phyloP scores from a whole-genome alignment of 2,113 vertebrate genomes.

The Myrmecophaga tridactyla region DNA sequence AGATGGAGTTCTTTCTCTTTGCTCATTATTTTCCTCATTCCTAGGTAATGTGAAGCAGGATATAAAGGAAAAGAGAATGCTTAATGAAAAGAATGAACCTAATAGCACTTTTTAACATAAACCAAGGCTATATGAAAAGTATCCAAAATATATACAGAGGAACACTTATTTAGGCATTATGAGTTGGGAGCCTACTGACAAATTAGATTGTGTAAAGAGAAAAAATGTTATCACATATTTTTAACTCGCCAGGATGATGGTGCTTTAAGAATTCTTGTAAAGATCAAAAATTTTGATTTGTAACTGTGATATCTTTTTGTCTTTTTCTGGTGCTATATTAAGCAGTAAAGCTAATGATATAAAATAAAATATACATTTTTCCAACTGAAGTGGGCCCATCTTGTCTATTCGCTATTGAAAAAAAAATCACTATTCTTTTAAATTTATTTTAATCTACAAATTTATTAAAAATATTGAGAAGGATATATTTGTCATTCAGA shows the following conservation, averaged over 20 bases:
- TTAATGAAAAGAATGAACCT: slow-evolving; percentile 50
- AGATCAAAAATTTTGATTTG: slow-evolving; percentile 56
- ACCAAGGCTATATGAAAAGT: not conserved
- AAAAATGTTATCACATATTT: slow-evolving; percentile 55
- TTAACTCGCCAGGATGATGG: slow-evolving; percentile 56
- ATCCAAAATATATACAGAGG: accelerated
- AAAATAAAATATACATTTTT: slow-evolving; percentile 52
- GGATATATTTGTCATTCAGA: not conserved
- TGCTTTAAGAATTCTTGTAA: slow-evolving; percentile 59
- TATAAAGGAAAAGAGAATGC: not conserved
- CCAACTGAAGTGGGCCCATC: not conserved
- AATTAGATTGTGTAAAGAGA: slow-evolving; percentile 45
- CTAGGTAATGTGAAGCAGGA: not conserved
- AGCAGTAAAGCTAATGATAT: slow-evolving; percentile 60
- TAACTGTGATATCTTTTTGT: slow-evolving; percentile 68
- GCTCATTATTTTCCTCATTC: not conserved
- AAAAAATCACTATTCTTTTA: slow-evolving; percentile 34
- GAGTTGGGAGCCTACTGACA: slow-evolving; percentile 7
- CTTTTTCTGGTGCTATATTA: slow-evolving; percentile 53
- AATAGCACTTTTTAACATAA: not conserved
- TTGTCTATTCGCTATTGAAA: not conserved
- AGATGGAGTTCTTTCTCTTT: not conserved
- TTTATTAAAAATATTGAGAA: not conserved
- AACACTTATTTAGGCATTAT: slow-evolving; percentile 1
- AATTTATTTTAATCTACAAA: not conserved